Percentiles rank a stretch among this genome's conserved stretches.
These are phyloP conservation scores for Anoura caudifer DNA, from an alignment of 2,113 vertebrate species.

Conservation along the genomic window DNA sequence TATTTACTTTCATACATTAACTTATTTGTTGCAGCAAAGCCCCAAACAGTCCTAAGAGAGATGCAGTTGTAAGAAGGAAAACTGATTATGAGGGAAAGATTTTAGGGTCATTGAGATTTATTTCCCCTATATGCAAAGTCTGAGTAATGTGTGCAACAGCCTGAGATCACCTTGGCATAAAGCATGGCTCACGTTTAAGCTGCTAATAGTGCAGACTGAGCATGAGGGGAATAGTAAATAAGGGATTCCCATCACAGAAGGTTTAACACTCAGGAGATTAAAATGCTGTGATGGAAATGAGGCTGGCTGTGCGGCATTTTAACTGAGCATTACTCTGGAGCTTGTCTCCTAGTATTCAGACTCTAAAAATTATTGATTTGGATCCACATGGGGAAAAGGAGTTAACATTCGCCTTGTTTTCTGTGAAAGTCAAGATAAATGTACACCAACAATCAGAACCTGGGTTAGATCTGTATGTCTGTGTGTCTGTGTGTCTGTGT, in stretches of 20 bases:
- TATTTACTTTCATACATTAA: conserved; percentile 61
- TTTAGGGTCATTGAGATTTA: conserved; percentile 71
- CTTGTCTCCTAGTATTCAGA: conserved; percentile 40
- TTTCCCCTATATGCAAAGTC: conserved; percentile 47
- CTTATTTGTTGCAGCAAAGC: conserved; percentile 63
- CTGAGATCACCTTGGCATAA: conserved; percentile 63
- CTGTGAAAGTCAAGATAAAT: conserved; percentile 57
- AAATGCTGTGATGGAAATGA: conserved; percentile 59
- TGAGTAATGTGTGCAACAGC: conserved; percentile 28
- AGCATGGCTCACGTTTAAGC: conserved; percentile 41
- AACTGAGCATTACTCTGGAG: conserved; percentile 52
- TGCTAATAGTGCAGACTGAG: conserved; percentile 47
- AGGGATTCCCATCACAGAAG: conserved; percentile 66
- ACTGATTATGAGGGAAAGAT: conserved; percentile 57
- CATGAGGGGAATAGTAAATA: conserved; percentile 64
- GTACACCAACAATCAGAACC: neutral
- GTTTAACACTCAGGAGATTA: conserved; percentile 59
- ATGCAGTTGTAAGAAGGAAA: conserved; percentile 54
- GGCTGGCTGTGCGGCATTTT: conserved; percentile 53
- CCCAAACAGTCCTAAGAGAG: conserved; percentile 50
- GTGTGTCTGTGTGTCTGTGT: neutral
- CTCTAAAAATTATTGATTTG: conserved; percentile 57
- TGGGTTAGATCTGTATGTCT: neutral
- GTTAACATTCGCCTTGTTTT: conserved; percentile 63
- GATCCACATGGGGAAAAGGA: conserved; percentile 34